Percentiles rank a stretch among this genome's conserved stretches.
phyloP scores from a whole-genome alignment of 2,888 invertebrate species.

The Metellina segmentata region DNA sequence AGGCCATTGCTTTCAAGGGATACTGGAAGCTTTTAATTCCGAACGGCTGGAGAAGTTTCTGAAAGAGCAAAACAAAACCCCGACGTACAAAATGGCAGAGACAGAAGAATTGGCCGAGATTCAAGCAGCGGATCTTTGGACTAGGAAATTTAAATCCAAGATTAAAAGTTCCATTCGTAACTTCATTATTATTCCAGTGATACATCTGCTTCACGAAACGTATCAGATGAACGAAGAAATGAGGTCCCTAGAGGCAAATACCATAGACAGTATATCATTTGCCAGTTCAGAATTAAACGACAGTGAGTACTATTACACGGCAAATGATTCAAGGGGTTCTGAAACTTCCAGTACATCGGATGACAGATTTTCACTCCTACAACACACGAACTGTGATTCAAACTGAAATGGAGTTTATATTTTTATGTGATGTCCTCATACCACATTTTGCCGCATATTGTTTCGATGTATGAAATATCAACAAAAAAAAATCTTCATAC shows the following conservation, averaged over 20 bases:
- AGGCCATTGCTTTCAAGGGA: not conserved
- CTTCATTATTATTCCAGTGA: not conserved
- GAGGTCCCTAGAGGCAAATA: not conserved
- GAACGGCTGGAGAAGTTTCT: not conserved
- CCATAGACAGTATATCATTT: not conserved
- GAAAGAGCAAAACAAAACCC: not conserved
- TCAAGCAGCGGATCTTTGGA: constrained; percentile 31
- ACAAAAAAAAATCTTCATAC: too few species aligned
- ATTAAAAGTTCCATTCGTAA: not conserved
- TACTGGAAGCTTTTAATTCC: not conserved
- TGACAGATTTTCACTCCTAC: too few species aligned
- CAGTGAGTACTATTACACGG: not conserved
- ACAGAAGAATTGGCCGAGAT: not conserved
- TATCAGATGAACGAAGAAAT: constrained; percentile 2
- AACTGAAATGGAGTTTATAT: too few species aligned
- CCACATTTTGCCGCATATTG: too few species aligned
- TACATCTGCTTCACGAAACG: not conserved
- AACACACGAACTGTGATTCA: too few species aligned
- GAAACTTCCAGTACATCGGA: too few species aligned
- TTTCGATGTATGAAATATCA: too few species aligned
- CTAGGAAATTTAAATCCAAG: not conserved
- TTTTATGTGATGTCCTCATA: too few species aligned
- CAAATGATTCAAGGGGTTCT: not conserved
- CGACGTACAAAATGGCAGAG: not conserved
- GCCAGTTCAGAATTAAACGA: not conserved